Evolutionary conservation across 2,888 invertebrate species (phyloP).

Genomic region (Cryptosula pallasiana): DNA sequence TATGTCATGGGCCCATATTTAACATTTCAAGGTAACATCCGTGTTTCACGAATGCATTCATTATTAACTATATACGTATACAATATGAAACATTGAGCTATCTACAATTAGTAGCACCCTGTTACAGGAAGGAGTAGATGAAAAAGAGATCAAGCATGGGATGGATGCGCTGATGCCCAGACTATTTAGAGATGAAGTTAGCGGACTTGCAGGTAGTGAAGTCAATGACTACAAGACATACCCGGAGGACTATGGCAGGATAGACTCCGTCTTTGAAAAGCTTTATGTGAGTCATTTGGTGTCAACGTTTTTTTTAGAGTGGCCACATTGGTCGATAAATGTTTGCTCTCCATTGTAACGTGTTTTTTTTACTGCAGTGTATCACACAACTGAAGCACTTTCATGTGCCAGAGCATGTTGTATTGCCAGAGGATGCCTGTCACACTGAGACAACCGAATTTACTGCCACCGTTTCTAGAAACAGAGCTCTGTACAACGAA

Average conservation of each 20-base stretch:
- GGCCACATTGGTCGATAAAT: too few relatives aligned
- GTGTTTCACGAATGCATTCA: too few relatives aligned
- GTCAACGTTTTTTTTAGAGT: too few relatives aligned
- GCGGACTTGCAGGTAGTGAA: not conserved
- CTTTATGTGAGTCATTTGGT: not conserved
- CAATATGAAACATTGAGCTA: too few relatives aligned
- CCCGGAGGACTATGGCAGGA: not conserved
- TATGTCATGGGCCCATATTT: too few relatives aligned
- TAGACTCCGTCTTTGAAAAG: not conserved
- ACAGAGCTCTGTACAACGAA: not conserved
- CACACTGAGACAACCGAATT: not conserved
- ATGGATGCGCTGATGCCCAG: not conserved
- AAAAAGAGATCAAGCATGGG: not conserved
- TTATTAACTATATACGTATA: too few relatives aligned
- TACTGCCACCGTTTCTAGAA: not conserved
- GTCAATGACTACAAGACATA: not conserved
- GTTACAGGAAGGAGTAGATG: not conserved
- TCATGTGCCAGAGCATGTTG: not conserved
- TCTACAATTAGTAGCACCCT: too few relatives aligned
- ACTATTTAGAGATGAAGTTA: not conserved
- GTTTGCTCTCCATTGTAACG: too few relatives aligned
- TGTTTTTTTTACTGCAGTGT: too few relatives aligned
- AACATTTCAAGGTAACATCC: too few relatives aligned
- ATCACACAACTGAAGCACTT: not conserved
- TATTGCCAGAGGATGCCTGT: not conserved